These are phyloP conservation scores for Planiliza haematocheilus DNA, from an alignment of 2,113 vertebrate species.

Conservation along the genomic window DNA sequence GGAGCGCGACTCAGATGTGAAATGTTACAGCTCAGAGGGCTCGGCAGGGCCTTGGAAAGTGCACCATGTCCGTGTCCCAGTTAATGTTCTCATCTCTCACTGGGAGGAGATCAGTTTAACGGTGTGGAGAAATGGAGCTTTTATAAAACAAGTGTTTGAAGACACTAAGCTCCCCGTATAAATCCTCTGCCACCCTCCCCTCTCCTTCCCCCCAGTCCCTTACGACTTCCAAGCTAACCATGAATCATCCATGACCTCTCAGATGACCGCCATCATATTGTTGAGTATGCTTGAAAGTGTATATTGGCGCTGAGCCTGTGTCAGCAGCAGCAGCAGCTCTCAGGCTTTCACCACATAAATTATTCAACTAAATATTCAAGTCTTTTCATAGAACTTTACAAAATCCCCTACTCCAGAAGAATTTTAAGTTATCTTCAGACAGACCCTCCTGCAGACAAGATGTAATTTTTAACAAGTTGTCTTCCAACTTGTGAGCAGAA, in stretches of 20 bases:
- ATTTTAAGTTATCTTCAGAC: conserved; percentile 22
- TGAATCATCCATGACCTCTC: conserved; percentile 55
- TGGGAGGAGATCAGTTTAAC: conserved; percentile 66
- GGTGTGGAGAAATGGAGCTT: conserved; percentile 67
- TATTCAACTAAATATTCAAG: conserved; percentile 57
- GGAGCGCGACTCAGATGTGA: conserved; percentile 65
- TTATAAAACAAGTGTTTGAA: conserved; percentile 75
- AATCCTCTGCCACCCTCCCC: conserved; percentile 46
- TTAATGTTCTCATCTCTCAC: conserved; percentile 79
- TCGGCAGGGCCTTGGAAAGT: conserved; percentile 60
- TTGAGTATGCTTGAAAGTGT: conserved; percentile 17
- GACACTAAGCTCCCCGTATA: conserved; percentile 50
- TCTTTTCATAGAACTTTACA: conserved; percentile 37
- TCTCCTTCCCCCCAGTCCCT: conserved; percentile 4
- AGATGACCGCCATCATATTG: conserved; percentile 33
- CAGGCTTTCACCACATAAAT: conserved; percentile 42
- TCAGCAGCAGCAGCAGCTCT: conserved; percentile 13
- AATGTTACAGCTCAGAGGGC: conserved; percentile 74
- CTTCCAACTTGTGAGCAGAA: conserved; percentile 26
- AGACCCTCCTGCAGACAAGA: conserved; percentile 30
- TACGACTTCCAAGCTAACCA: conserved; percentile 24
- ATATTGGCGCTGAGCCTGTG: not conserved
- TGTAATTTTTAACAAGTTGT: conserved; percentile 22
- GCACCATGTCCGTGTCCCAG: conserved; percentile 67
- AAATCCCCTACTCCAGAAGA: conserved; percentile 24